Conservation (phyloP, 2,113 vertebrate species). For the Casuarius casuarius region DNA sequence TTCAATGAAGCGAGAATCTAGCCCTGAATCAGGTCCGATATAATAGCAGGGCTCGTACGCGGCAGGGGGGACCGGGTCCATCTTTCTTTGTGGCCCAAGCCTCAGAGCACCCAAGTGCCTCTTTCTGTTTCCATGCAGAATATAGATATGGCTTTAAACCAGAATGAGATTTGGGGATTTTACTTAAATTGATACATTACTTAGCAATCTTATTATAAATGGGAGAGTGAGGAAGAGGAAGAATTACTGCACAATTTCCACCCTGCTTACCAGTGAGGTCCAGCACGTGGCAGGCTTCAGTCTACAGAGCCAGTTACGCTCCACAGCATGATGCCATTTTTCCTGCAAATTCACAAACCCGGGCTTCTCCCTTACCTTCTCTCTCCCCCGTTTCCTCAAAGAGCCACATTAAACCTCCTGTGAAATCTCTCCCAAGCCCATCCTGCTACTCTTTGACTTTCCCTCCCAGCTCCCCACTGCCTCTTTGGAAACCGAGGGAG, state of each 20-base stretch:
- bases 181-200: slow-evolving; percentile 28
- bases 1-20: not conserved
- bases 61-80: not conserved
- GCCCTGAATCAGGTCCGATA: not conserved
- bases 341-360: slow-evolving; percentile 1
- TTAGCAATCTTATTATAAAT: not conserved
- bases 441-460: not conserved
- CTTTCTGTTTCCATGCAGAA: not conserved
- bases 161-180: not conserved
- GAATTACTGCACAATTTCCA: slow-evolving; percentile 6
- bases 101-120: not conserved
- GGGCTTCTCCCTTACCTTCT: not conserved
- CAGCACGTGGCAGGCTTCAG: not conserved
- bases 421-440: not conserved
- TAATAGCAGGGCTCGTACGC: not conserved
- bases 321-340: not conserved
- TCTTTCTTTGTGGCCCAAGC: not conserved
- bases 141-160: slow-evolving; percentile 14
- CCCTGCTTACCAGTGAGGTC: slow-evolving; percentile 22
- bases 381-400: not conserved
- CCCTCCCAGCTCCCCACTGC: not conserved
- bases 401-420: not conserved
- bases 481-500: not conserved
- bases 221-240: slow-evolving; percentile 17
- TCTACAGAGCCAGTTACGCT: not conserved